Evolutionary conservation across 2,888 invertebrate species (phyloP).

Genomic region (Hoplodrina ambigua): DNA sequence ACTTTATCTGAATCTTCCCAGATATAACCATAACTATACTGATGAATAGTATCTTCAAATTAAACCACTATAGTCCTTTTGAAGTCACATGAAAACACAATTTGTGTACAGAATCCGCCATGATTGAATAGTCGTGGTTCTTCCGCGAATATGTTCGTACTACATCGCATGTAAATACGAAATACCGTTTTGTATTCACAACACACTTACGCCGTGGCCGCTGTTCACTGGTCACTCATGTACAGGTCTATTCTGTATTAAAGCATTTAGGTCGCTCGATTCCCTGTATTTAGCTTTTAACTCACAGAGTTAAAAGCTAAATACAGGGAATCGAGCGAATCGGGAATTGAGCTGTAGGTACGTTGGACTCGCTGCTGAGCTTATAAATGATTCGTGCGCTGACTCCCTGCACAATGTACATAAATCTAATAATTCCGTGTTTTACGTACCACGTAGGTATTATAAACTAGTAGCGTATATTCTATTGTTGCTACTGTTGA

Average conservation of each 20-base stretch:
- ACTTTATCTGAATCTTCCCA: background rate
- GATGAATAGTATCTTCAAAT: constrained; percentile 2
- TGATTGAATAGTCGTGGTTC: constrained; percentile 43
- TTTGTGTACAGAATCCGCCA: constrained; percentile 28
- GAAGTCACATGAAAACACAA: constrained; percentile 29
- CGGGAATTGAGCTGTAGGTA: no score
- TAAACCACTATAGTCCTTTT: constrained; percentile 10
- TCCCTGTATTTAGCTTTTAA: constrained; percentile 64
- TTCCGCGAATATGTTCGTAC: constrained; percentile 35
- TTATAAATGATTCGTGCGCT: constrained; percentile 61
- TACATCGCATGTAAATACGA: constrained; percentile 50
- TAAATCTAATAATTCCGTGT: constrained; percentile 55
- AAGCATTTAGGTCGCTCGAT: constrained; percentile 69
- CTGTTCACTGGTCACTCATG: constrained; percentile 42
- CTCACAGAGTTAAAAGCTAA: no score
- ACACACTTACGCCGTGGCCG: constrained; percentile 39
- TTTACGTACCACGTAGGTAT: constrained; percentile 39
- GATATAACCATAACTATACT: constrained; percentile 9
- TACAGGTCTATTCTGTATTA: constrained; percentile 49
- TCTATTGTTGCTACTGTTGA: constrained; percentile 31
- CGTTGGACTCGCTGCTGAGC: constrained; percentile 49
- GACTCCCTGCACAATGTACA: constrained; percentile 42
- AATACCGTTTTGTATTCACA: constrained; percentile 57
- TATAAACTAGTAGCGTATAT: constrained; percentile 16
- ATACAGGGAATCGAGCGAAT: no score